A percentile compares a stretch with the other conserved stretches of the same genome.
phyloP scores from a whole-genome alignment of 2,113 vertebrate species.

The Heterochromis multidens region DNA sequence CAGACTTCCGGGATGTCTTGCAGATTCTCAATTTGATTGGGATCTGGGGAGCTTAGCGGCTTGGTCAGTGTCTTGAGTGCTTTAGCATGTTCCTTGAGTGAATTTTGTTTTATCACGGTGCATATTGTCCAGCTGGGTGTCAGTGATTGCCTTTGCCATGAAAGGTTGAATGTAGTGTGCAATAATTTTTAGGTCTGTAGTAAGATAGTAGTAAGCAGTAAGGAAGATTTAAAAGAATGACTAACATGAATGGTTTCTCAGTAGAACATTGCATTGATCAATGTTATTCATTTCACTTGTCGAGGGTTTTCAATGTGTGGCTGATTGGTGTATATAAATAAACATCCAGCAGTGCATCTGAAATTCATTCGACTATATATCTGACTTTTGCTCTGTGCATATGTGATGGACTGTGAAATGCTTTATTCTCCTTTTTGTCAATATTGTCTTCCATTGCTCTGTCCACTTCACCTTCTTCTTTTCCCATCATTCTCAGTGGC shows the following conservation, averaged over 20 bases:
- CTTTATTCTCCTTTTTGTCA: constrained; percentile 47
- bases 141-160: background rate
- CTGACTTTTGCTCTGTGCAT: constrained; percentile 32
- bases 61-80: background rate
- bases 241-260: background rate
- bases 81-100: background rate
- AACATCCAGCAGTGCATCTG: background rate
- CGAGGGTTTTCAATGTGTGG: background rate
- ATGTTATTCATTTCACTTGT: background rate
- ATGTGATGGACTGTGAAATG: constrained; percentile 14
- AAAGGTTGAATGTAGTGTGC: too few species aligned
- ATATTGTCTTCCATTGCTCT: constrained; percentile 21
- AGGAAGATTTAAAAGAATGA: background rate
- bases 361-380: constrained; percentile 35
- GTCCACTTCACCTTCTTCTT: constrained; percentile 55
- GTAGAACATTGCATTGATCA: background rate
- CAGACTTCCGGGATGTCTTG: accelerated
- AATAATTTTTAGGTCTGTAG: too few species aligned
- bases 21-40: background rate
- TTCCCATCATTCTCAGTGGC: constrained; percentile 66
- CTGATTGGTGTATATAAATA: background rate
- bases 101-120: accelerated
- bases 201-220: too few species aligned
- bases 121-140: background rate
- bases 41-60: background rate